phyloP scores from a whole-genome alignment of 2,797 vertebrate genomes.

The Leptoclinus maculatus region DNA sequence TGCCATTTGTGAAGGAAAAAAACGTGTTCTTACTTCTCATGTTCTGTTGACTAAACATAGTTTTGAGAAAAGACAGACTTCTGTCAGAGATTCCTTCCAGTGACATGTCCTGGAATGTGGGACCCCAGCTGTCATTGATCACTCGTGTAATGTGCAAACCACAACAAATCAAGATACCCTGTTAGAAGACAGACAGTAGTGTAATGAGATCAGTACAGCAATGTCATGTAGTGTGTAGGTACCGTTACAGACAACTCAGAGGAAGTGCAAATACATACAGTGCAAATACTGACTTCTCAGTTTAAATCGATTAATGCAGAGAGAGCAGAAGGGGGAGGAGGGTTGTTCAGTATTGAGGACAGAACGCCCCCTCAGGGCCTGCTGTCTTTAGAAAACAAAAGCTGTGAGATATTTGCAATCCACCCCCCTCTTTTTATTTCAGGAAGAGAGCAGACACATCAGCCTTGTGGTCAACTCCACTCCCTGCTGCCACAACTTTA shows the following conservation, averaged over 20 bases:
- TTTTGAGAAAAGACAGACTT: neutral
- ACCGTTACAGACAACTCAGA: constrained; percentile 21
- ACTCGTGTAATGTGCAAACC: neutral
- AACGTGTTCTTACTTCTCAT: neutral
- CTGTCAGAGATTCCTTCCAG: neutral
- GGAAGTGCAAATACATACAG: constrained; percentile 35
- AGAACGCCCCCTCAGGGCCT: constrained; percentile 66
- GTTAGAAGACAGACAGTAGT: neutral
- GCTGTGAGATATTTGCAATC: constrained; percentile 63
- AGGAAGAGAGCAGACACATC: constrained; percentile 56
- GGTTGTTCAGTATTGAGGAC: constrained; percentile 57
- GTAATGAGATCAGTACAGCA: neutral
- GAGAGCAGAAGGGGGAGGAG: constrained; percentile 47
- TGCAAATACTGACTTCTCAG: constrained; percentile 48
- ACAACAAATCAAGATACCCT: neutral
- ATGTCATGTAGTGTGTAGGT: neutral
- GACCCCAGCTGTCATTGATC: neutral
- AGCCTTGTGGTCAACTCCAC: constrained; percentile 56
- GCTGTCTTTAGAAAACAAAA: constrained; percentile 70
- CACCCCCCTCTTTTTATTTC: constrained; percentile 66
- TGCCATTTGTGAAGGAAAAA: neutral
- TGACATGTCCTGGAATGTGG: neutral
- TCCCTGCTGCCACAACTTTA: constrained; percentile 47
- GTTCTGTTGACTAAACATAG: neutral
- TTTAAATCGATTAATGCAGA: constrained; percentile 49